phyloP scores from a whole-genome alignment of 1,140 invertebrate species.

The Kradibia gibbosae region DNA sequence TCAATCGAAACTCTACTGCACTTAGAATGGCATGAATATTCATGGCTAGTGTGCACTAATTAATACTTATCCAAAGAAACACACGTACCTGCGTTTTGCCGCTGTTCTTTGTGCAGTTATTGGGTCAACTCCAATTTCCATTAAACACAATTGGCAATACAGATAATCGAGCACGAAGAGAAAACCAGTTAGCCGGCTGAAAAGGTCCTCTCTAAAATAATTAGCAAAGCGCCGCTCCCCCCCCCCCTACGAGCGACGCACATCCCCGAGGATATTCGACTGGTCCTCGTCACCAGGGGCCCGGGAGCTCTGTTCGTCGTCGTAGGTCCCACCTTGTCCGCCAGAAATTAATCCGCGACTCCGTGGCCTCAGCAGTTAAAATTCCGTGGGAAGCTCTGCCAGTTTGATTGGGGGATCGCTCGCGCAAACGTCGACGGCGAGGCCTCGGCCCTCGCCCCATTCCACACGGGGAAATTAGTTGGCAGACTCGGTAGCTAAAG shows the following conservation, averaged over 20 bases:
- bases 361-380: not conserved
- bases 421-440: not conserved
- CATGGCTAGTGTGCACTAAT: not conserved
- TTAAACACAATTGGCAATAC: no score
- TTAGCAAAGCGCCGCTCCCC: not conserved
- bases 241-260: no score
- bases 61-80: not conserved
- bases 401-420: not conserved
- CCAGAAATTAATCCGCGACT: no score
- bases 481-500: not conserved
- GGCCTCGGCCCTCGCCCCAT: not conserved
- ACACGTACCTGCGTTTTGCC: not conserved
- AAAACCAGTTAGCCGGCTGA: not conserved
- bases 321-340: no score
- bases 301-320: no score
- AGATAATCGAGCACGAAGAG: not conserved
- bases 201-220: not conserved
- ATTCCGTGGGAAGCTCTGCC: not conserved
- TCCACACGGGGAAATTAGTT: constrained; percentile 28
- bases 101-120: no score
- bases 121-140: no score
- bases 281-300: no score
- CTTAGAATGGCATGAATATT: not conserved
- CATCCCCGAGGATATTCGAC: no score
- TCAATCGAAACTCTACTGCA: not conserved